Base-by-base conservation (phyloP, 2,888 invertebrate genomes). In the Tinea semifulvella region DNA sequence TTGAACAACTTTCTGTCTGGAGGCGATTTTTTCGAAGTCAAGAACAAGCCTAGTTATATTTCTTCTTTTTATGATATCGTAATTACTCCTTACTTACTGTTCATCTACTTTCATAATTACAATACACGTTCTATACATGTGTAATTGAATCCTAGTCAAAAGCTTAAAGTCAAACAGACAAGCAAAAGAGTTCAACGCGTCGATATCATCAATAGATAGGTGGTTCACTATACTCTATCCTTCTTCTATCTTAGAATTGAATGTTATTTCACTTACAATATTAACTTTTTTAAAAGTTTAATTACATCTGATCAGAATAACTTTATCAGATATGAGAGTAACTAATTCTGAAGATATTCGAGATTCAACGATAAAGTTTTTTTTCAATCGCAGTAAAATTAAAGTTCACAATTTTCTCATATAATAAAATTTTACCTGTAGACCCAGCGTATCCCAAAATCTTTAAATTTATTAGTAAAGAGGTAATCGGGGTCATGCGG, bases 141-240 rank as follows among this genome's bases (percentile, higher is more conserved):
- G n/a, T 11, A 31, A 11, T 14, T 4, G 14, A 31, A 14, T 14
- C 3, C 2, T 2, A 13, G 2, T 31, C 4, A 31, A 7, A 31
- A 11, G 14, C 31, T 13, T 31, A 13, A 11, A 31, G 6, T 3
- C 31, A 31, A 3, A 11, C 2, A 13, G 42, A 61, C 65, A 56
- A 63, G 63, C 60, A 62, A 63, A 75, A 77, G 79, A 80, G 70
- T 67, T 77, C 75, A 80, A 80, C 79, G 79, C 77, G 75, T 52
- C 7, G 31, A 7, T 7, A 8, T 22, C 8, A 22, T 22, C 22
- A 22, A 7, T 22, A n/a, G n/a, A n/a, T n/a, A n/a, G n/a, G n/a
- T n/a, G n/a, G n/a, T n/a, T n/a, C n/a, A n/a, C n/a, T n/a, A n/a
- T n/a, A n/a, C n/a, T n/a, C n/a, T n/a, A n/a, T n/a, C n/a, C n/a